Evolutionary conservation across 2,797 vertebrate species (phyloP).

Genomic region (Pangasius macronema): DNA sequence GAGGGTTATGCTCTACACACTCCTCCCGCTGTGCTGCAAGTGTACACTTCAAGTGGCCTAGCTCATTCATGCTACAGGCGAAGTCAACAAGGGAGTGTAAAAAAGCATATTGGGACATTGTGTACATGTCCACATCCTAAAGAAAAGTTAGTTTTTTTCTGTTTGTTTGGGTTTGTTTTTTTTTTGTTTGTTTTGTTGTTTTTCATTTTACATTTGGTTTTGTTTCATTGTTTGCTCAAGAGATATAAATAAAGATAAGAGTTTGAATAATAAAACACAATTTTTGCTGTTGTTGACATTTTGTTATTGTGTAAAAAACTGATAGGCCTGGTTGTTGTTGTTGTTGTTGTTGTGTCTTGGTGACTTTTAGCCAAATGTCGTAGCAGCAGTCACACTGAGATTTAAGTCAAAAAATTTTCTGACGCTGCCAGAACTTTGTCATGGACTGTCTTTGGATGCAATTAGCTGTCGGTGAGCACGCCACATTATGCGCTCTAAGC

Average conservation of each 20-base stretch:
- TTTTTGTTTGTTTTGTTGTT: neutral
- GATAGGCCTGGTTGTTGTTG: neutral
- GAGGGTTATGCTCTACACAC: neutral
- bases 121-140: neutral
- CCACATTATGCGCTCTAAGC: too few species aligned
- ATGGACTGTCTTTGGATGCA: too few species aligned
- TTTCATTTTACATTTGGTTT: neutral
- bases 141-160: neutral
- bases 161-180: neutral
- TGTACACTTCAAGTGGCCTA: too few species aligned
- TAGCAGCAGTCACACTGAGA: neutral
- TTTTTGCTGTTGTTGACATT: neutral
- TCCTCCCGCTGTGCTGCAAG: neutral
- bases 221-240: neutral
- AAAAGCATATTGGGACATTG: neutral
- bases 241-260: slow-evolving; percentile 27
- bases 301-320: neutral
- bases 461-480: too few species aligned
- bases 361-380: neutral
- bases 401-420: too few species aligned
- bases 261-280: neutral
- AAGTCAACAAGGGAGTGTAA: neutral
- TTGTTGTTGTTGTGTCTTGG: neutral
- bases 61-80: neutral
- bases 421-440: too few species aligned